Base-by-base conservation (phyloP, 2,113 vertebrate genomes). In the Ophiodon elongatus region DNA sequence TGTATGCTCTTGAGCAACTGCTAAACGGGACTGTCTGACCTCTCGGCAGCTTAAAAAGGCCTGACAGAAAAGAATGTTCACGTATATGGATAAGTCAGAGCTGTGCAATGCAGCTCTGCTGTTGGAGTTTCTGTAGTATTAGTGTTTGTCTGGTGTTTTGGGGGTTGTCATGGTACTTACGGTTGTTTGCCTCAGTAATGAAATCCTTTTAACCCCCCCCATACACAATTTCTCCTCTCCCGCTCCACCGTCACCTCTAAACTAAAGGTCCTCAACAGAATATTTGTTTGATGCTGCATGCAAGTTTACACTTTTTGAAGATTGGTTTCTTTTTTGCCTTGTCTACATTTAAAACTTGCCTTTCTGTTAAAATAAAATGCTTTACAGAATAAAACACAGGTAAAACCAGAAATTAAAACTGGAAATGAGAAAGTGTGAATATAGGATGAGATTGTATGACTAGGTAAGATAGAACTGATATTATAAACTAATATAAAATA, bases 241-340 rank as follows among this genome's bases (percentile, higher is more conserved):
- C 2, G 1, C 78, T 39, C 37, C 9, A 1, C 33, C 37, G 37
- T 10, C 37, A 10, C 37, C 41, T 83, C 37, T 25, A 35, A 79
- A 85, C 31, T 78, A 25, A 59, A 50, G 1, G 33, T 56, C n/a
- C 62, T 80, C 54, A 75, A 29, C 43, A 59, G 39, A 76, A 59
- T 79, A 80, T 60, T 74, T 80, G 76, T 86, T 83, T 91, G 64
- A 84, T 78, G 63, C 19, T 21, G n/a, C n/a, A 23, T 66, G 43
- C 15, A 50, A 15, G 62, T 86, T 68, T 67, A 72, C 62, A 88
- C 87, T 85, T 91, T 88, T 88, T 79, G 76, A 10, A 54, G 35
- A 65, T 70, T 70, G 33, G 23, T 37, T 33, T 56, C 8, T 50
- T 72, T 21, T 52, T 27, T 14, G 7, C 10, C 13, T 29, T 56